Percentiles rank a stretch among this genome's conserved stretches.
Conservation (phyloP, 2,113 vertebrate genomes). For the Equus quagga region DNA sequence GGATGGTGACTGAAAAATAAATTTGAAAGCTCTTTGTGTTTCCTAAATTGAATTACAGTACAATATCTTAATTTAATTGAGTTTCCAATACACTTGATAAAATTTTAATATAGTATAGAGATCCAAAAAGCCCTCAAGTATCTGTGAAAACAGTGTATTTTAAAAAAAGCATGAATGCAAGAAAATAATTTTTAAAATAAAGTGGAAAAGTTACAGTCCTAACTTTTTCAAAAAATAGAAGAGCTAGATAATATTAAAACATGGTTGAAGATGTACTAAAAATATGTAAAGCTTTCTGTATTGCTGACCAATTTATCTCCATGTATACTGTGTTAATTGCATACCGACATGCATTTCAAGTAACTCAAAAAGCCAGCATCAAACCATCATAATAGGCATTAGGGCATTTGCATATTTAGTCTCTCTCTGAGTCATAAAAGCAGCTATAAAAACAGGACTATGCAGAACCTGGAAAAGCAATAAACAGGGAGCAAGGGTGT, state of each 20-base stretch:
- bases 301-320: background rate
- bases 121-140: background rate
- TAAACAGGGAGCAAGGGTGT: constrained; percentile 43
- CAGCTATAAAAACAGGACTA: constrained; percentile 59
- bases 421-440: constrained; percentile 46
- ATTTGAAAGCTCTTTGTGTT: constrained; percentile 28
- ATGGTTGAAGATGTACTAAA: background rate
- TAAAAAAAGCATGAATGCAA: background rate
- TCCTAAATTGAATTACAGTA: constrained; percentile 51
- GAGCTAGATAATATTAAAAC: background rate
- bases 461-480: constrained; percentile 56
- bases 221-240: background rate
- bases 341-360: background rate
- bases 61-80: constrained; percentile 45
- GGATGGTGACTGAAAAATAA: background rate
- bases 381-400: constrained; percentile 10
- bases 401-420: constrained; percentile 59
- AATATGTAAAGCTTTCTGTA: background rate
- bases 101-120: constrained; percentile 18
- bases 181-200: background rate
- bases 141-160: background rate
- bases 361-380: constrained; percentile 31
- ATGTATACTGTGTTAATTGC: background rate
- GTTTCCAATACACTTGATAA: background rate
- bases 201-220: background rate